phyloP scores from a whole-genome alignment of 2,888 invertebrate genomes.

The Limnephilus rhombicus region DNA sequence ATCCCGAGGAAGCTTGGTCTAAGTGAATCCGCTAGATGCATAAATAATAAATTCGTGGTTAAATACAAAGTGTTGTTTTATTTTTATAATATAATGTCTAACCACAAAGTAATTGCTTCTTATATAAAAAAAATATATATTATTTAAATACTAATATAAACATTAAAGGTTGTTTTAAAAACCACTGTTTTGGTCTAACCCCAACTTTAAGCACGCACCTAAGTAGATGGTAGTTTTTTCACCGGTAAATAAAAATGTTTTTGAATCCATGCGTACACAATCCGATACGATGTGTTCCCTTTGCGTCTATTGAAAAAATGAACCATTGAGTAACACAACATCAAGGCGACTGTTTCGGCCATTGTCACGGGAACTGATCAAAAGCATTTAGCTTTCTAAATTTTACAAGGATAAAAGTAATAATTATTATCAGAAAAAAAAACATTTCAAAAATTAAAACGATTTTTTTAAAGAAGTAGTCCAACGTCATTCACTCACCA shows the following conservation, averaged over 20 bases:
- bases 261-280: neutral
- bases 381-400: neutral
- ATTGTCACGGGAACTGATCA: slow-evolving; percentile 42
- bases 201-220: neutral
- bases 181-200: too few species aligned
- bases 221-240: neutral
- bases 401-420: neutral
- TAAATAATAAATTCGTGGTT: too few species aligned
- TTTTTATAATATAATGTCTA: too few species aligned
- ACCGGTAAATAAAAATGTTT: neutral
- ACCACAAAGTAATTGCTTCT: too few species aligned
- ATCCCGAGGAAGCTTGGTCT: too few species aligned
- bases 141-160: too few species aligned
- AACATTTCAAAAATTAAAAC: neutral
- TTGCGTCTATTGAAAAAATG: slow-evolving; percentile 59
- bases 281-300: neutral
- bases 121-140: too few species aligned
- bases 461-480: too few species aligned
- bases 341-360: slow-evolving; percentile 53
- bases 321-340: slow-evolving; percentile 62
- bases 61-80: too few species aligned
- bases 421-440: neutral
- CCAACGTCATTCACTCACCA: too few species aligned
- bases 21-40: too few species aligned
- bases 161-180: too few species aligned